A percentile compares a stretch with the other conserved stretches of the same genome.
phyloP scores from a whole-genome alignment of 2,113 vertebrate genomes.

The Otolemur garnettii region DNA sequence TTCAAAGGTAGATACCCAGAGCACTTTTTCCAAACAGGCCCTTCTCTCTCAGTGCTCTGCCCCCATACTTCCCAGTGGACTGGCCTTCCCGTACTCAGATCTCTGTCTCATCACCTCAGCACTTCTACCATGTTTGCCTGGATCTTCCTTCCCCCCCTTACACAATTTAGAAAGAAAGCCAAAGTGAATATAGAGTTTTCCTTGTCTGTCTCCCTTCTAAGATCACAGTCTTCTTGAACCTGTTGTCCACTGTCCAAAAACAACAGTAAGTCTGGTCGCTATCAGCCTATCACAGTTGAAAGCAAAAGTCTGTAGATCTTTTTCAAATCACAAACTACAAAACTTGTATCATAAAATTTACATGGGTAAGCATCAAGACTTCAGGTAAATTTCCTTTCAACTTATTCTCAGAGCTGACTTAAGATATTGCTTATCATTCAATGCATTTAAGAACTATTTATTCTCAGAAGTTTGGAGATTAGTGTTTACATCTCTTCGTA shows the following conservation, averaged over 20 bases:
- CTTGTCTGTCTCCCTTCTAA: background rate
- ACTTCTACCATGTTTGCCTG: background rate
- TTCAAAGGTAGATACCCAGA: slow-evolving; percentile 9
- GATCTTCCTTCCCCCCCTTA: background rate
- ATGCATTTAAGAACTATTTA: background rate
- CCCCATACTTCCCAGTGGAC: background rate
- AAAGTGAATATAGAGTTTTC: background rate
- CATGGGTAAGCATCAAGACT: background rate
- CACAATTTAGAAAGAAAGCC: background rate
- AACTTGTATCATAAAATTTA: background rate
- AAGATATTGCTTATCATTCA: background rate
- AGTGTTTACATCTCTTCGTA: background rate
- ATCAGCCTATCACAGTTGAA: background rate
- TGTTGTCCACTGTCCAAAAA: background rate
- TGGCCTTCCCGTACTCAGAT: background rate
- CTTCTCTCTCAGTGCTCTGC: background rate
- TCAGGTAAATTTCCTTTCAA: background rate
- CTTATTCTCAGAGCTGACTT: background rate
- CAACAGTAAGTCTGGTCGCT: background rate
- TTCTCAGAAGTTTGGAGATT: background rate
- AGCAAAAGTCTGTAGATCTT: background rate
- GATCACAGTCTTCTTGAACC: background rate
- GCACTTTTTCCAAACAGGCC: background rate
- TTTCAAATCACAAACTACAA: background rate
- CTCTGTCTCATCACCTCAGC: background rate